Percentiles rank a stretch among this genome's conserved stretches.
Evolutionary conservation across 2,888 invertebrate genomes (phyloP).

Genomic region (Rhimphoctona megacephalus): DNA sequence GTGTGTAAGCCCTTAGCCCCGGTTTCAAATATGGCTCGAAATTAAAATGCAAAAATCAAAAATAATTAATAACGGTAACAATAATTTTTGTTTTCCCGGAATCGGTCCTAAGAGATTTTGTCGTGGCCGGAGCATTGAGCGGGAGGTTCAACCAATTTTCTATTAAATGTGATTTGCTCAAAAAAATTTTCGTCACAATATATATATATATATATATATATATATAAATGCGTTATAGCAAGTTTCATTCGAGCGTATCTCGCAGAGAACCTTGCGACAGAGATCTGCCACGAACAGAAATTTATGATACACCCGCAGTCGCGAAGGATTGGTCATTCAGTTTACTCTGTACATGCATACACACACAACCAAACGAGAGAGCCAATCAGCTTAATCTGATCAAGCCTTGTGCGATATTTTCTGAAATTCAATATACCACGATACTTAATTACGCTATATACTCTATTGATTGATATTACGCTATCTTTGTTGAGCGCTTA

Average conservation of each 20-base stretch:
- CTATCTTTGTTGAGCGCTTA: neutral
- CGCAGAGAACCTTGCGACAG: conserved; percentile 35
- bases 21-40: no score
- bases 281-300: conserved; percentile 54
- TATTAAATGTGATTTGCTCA: no score
- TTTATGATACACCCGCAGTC: conserved; percentile 36
- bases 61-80: no score
- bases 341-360: neutral
- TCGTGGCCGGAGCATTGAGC: no score
- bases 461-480: neutral
- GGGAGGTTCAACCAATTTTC: no score
- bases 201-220: no score
- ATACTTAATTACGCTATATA: conserved; percentile 22
- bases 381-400: conserved; percentile 45
- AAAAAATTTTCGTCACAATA: no score
- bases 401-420: conserved; percentile 7
- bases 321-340: conserved; percentile 43
- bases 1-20: no score
- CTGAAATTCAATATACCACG: neutral
- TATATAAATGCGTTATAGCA: conserved; percentile 10
- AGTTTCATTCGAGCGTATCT: conserved; percentile 45
- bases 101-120: no score
- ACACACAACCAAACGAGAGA: neutral
- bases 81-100: no score
- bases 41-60: no score